Evolutionary conservation across 2,797 vertebrate genomes (phyloP).

Genomic region (Channa striata): DNA sequence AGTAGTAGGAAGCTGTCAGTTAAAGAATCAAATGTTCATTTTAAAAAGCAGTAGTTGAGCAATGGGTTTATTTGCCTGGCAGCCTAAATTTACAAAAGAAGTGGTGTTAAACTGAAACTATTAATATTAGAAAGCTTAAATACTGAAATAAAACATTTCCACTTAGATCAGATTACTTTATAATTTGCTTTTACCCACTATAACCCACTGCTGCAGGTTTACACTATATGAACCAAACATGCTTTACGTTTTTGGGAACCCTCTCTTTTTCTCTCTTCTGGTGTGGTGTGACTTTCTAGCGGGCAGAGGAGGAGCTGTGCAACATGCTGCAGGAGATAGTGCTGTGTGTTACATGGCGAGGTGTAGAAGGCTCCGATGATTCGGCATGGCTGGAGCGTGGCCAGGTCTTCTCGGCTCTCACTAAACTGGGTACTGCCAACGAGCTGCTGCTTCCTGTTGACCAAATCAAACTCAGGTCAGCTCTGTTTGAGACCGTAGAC

Average conservation of each 20-base stretch:
- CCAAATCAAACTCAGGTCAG: constrained; percentile 94
- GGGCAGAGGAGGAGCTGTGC: constrained; percentile 90
- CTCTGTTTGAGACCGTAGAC: background rate
- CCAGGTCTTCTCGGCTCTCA: constrained; percentile 95
- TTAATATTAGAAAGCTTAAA: background rate
- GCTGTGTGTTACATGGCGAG: constrained; percentile 94
- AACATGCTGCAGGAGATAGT: constrained; percentile 91
- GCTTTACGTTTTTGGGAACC: background rate
- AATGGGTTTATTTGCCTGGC: background rate
- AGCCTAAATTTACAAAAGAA: no score
- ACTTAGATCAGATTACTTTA: background rate
- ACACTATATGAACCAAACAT: background rate
- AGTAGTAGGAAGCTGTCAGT: constrained; percentile 8
- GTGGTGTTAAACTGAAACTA: background rate
- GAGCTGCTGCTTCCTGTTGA: constrained; percentile 92
- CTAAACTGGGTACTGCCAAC: constrained; percentile 90
- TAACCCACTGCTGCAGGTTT: background rate
- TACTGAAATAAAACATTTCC: background rate
- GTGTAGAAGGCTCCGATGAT: constrained; percentile 93
- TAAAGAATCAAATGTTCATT: constrained; percentile 1
- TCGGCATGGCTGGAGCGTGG: constrained; percentile 93
- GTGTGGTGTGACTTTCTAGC: constrained; percentile 77
- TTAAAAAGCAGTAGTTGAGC: background rate
- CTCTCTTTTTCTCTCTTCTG: constrained; percentile 1
- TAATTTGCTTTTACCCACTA: background rate